Evolutionary conservation across 1,140 invertebrate genomes (phyloP).

Genomic region (Lerema accius): DNA sequence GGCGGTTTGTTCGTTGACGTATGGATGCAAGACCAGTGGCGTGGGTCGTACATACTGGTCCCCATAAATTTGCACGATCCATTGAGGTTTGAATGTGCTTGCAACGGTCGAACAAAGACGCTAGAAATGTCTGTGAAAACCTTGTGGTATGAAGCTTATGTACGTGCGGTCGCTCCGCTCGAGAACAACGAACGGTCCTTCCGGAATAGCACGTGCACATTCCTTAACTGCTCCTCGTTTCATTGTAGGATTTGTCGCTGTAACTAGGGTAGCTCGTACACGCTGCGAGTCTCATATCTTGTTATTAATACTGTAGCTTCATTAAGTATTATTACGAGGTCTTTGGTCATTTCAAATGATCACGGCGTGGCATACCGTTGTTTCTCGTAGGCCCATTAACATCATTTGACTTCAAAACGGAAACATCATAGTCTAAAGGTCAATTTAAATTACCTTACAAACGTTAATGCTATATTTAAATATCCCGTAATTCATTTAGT

Average conservation of each 20-base stretch:
- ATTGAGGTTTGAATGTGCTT: constrained; percentile 47
- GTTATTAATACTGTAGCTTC: neutral
- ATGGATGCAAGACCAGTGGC: constrained; percentile 16
- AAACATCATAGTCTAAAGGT: neutral
- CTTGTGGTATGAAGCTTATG: constrained; percentile 27
- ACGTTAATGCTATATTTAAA: neutral
- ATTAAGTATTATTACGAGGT: too few relatives aligned
- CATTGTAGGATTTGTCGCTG: constrained; percentile 18
- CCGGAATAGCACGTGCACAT: constrained; percentile 16
- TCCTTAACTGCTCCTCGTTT: constrained; percentile 8
- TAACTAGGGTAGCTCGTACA: neutral
- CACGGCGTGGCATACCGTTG: neutral
- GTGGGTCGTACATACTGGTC: constrained; percentile 30
- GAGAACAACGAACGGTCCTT: constrained; percentile 18
- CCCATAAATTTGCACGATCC: constrained; percentile 45
- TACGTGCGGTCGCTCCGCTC: constrained; percentile 15
- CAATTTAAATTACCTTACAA: neutral
- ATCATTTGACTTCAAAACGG: neutral
- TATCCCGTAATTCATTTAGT: too few relatives aligned
- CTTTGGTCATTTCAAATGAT: too few relatives aligned
- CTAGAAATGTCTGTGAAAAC: constrained; percentile 42
- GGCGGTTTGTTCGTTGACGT: constrained; percentile 26
- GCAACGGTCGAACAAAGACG: constrained; percentile 45
- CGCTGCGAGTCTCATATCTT: neutral
- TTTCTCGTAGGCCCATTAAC: neutral